Conservation (phyloP, 2,888 invertebrate genomes). For the Leucoptera coffeella region DNA sequence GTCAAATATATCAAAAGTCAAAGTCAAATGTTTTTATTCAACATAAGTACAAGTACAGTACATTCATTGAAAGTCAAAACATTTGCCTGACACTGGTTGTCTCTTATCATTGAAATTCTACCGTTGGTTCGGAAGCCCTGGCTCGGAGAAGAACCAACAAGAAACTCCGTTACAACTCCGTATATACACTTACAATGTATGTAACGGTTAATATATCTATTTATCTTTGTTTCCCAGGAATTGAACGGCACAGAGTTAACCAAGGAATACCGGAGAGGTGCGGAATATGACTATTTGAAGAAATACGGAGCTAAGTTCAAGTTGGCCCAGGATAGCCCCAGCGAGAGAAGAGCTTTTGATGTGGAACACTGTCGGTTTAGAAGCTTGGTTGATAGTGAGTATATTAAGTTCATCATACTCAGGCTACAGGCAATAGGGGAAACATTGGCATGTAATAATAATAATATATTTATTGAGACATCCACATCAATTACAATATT, state of each 20-base stretch:
- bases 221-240: slow-evolving; percentile 21
- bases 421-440: neutral
- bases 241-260: slow-evolving; percentile 68
- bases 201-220: neutral
- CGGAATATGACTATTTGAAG: slow-evolving; percentile 89
- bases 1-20: no score
- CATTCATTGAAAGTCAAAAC: no score
- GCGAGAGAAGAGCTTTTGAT: slow-evolving; percentile 50
- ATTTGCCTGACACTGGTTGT: no score
- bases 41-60: no score
- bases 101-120: no score
- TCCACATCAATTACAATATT: no score
- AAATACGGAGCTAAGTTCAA: slow-evolving; percentile 71
- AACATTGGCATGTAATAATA: neutral
- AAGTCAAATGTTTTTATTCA: no score
- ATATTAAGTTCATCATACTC: neutral
- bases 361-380: slow-evolving; percentile 71
- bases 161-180: no score
- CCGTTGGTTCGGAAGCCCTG: no score
- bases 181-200: no score
- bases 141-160: no score
- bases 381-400: slow-evolving; percentile 67
- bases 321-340: slow-evolving; percentile 32
- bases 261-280: slow-evolving; percentile 69
- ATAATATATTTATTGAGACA: neutral